Evolutionary conservation across 2,797 vertebrate species (phyloP), one percentile per base, ranked within the genome.

Genomic region (Rhinoraja longicauda): DNA sequence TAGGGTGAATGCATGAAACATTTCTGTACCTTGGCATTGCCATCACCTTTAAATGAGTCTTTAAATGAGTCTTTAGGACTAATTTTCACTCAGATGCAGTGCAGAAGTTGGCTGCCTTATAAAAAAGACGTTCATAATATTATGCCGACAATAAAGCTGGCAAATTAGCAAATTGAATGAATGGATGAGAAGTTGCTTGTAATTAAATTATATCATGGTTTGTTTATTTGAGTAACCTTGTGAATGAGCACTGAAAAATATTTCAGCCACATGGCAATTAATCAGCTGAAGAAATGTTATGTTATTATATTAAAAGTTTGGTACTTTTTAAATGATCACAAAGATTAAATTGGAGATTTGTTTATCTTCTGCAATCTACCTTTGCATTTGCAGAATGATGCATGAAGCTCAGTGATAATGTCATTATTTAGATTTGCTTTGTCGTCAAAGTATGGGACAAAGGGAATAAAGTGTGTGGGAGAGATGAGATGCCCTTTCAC

Each of bases 171-270:
- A 82, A 53, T 82, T 82, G 53, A 17, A 82, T 12, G 79, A 82
- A 82, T 21, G 53, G 79, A 82, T 84, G 82, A n/a, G 57, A 59
- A n/a, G 57, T n/a, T 84, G 79, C 79, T 82, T 82, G 45, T 59
- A 59, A 59, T 84, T 59, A 84, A 62, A 59, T 62, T 82, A 53
- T 26, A 29, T 29, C 8, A 24, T 0, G 19, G 45, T 3, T 8
- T 82, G 79, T 24, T 53, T 29, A 53, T 53, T 53, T 84, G 53
- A 59, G 24, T 26, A 29, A 59, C 53, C 81, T 84, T 84, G 81
- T 84, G 81, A 84, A 84, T 84, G 24, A n/a, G 81, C 81, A 39
- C 8, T 45, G 21, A 53, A 81, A 81, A 26, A 26, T 81, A 45
- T 53, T 81, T 53, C 78, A 26, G 0, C 6, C 24, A 81, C 17